phyloP scores from a whole-genome alignment of 1,140 invertebrate genomes.

The Drosophila micromelanica region DNA sequence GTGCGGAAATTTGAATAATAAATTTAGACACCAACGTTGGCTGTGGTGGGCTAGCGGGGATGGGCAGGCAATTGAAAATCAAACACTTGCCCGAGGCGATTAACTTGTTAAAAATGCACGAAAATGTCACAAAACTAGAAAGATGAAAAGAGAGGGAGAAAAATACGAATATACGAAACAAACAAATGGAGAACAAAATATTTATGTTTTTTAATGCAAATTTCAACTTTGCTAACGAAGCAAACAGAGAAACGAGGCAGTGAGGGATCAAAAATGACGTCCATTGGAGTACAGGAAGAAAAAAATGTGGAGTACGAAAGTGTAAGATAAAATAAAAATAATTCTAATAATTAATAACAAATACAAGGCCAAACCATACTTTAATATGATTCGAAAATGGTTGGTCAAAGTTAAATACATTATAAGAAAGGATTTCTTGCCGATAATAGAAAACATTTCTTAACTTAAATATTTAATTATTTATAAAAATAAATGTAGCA shows the following conservation, averaged over 20 bases:
- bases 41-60: background rate
- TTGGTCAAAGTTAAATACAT: too few species aligned
- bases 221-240: conserved; percentile 65
- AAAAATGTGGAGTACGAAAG: too few species aligned
- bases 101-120: conserved; percentile 61
- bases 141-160: conserved; percentile 8
- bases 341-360: too few species aligned
- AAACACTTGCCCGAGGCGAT: conserved; percentile 50
- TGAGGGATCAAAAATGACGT: background rate
- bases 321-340: too few species aligned
- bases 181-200: conserved; percentile 53
- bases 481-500: too few species aligned
- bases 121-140: conserved; percentile 47
- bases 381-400: too few species aligned
- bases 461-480: too few species aligned
- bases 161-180: conserved; percentile 27
- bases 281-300: background rate
- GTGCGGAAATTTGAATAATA: conserved; percentile 73
- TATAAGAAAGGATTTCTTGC: too few species aligned
- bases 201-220: conserved; percentile 76
- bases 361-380: too few species aligned
- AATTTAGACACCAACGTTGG: conserved; percentile 41
- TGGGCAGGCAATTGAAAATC: conserved; percentile 28
- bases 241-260: conserved; percentile 43
- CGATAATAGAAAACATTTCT: too few species aligned